Conservation (phyloP, 37 sponge, comb jelly and placozoan genomes). For the Hormiphora californensis region DNA sequence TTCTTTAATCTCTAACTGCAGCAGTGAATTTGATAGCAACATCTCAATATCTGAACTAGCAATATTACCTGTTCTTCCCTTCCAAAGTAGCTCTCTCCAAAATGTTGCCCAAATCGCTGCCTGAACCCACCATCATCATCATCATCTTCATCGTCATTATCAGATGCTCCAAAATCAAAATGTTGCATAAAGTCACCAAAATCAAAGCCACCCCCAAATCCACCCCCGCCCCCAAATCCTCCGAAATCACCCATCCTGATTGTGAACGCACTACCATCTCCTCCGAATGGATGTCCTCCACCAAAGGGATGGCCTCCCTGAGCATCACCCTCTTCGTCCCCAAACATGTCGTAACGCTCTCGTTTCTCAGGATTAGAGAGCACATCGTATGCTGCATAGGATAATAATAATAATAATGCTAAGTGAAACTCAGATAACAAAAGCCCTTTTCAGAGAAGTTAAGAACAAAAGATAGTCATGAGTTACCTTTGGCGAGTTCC, state of each 20-base stretch:
- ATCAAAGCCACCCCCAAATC: not conserved
- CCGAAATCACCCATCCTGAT: conserved; percentile 1
- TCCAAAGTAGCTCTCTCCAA: no score
- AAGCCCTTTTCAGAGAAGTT: no score
- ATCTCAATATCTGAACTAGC: no score
- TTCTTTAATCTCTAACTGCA: no score
- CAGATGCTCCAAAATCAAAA: not conserved
- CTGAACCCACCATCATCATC: not conserved
- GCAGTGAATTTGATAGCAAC: no score
- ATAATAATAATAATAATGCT: no score
- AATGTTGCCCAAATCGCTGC: no score
- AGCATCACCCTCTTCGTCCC: not conserved
- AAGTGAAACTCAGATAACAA: no score
- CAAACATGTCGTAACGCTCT: conserved; percentile 45
- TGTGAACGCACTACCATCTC: not conserved
- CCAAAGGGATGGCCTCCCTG: not conserved
- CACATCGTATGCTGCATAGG: conserved; percentile 34
- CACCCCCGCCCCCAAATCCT: not conserved
- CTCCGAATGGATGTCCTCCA: not conserved
- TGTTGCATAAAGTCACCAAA: not conserved
- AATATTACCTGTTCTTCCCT: no score
- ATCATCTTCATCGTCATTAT: not conserved
- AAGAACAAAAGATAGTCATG: no score
- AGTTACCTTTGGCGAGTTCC: conserved; percentile 80
- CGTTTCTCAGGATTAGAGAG: not conserved